Evolutionary conservation across 2,888 invertebrate genomes (phyloP).

Genomic region (Teleogryllus oceanicus): DNA sequence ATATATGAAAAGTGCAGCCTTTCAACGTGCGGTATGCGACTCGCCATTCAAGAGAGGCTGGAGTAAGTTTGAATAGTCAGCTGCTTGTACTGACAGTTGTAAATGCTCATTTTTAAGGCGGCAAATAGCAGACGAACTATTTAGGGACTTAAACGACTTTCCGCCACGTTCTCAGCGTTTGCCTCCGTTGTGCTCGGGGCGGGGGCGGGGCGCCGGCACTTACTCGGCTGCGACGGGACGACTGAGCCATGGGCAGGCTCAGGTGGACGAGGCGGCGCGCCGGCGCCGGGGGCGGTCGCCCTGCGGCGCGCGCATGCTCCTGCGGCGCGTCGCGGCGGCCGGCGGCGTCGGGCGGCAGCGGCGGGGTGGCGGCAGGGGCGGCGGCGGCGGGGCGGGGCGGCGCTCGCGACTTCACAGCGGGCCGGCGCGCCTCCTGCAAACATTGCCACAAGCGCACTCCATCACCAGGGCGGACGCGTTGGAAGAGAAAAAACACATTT

Average conservation of each 20-base stretch:
- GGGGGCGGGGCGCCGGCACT: not conserved
- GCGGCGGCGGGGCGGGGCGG: not conserved
- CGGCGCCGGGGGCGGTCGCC: not conserved
- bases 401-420: not conserved
- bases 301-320: conserved; percentile 8
- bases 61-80: too few species aligned
- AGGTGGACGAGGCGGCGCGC: not conserved
- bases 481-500: too few species aligned
- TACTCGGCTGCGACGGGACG: not conserved
- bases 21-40: too few species aligned
- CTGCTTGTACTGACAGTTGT: too few species aligned
- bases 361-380: not conserved
- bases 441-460: not conserved
- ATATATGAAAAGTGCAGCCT: too few species aligned
- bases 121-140: too few species aligned
- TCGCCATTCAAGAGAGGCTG: too few species aligned
- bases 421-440: not conserved
- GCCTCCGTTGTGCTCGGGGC: too few species aligned
- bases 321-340: not conserved
- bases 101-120: too few species aligned
- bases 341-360: not conserved
- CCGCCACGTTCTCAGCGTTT: too few species aligned
- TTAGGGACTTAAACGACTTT: too few species aligned
- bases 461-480: too few species aligned
- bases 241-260: not conserved